phyloP scores from a whole-genome alignment of 35 echinoderm and acorn worm genomes.

The Ophioderma brevispina region DNA sequence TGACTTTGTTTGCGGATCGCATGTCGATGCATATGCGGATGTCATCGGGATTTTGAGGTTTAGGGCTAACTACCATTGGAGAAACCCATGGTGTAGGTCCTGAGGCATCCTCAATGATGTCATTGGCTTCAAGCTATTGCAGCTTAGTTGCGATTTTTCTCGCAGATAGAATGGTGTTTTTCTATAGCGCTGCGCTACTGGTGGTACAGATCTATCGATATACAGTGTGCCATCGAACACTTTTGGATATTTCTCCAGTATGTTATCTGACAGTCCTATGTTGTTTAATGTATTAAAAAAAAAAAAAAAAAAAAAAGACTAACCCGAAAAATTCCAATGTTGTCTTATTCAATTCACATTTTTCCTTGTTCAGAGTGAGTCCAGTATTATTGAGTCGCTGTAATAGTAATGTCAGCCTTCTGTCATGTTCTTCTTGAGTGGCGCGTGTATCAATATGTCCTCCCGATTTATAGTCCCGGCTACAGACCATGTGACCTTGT shows the following conservation, averaged over 20 bases:
- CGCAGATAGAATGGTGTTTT: constrained; percentile 43
- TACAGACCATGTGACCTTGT: too few species aligned
- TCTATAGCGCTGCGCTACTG: constrained; percentile 43
- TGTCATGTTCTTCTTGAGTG: too few species aligned
- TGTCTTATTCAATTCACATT: too few species aligned
- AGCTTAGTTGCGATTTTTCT: constrained; percentile 59
- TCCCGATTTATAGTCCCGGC: too few species aligned
- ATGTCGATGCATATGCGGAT: constrained; percentile 75
- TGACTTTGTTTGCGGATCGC: constrained; percentile 54
- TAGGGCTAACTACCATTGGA: constrained; percentile 16
- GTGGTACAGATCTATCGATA: constrained; percentile 33
- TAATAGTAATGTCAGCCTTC: too few species aligned
- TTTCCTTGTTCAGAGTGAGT: too few species aligned
- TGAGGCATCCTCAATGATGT: constrained; percentile 44
- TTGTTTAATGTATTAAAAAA: neutral
- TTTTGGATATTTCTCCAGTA: constrained; percentile 24
- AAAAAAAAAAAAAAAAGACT: too few species aligned
- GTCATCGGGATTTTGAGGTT: constrained; percentile 36
- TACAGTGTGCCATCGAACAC: constrained; percentile 44
- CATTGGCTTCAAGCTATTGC: constrained; percentile 20
- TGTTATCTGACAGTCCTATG: neutral
- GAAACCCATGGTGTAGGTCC: constrained; percentile 13
- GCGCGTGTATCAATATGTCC: too few species aligned
- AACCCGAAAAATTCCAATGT: too few species aligned
- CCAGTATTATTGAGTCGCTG: too few species aligned